Evolutionary conservation across 2,113 vertebrate genomes (phyloP).

Genomic region (Percopsis transmontana): DNA sequence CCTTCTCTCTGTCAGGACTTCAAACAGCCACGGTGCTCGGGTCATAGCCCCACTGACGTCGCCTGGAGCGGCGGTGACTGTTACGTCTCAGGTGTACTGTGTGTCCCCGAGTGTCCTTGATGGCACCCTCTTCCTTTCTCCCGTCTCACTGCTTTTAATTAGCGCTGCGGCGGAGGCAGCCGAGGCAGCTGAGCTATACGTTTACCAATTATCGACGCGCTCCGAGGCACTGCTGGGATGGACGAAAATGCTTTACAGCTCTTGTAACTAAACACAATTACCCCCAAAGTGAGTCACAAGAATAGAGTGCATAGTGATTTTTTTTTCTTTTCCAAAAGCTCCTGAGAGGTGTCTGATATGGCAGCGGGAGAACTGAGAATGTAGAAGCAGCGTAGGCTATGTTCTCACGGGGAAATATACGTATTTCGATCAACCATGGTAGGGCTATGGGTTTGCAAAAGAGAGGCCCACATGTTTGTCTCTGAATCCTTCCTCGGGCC

Average conservation of each 20-base stretch:
- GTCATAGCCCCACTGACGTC: conserved; percentile 60
- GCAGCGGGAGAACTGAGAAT: conserved; percentile 25
- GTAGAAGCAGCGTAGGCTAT: not conserved
- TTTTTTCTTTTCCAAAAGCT: conserved; percentile 20
- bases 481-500: conserved; percentile 75
- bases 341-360: not conserved
- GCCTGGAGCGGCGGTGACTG: conserved; percentile 61
- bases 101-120: conserved; percentile 69
- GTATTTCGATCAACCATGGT: conserved; percentile 45
- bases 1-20: conserved; percentile 59
- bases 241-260: conserved; percentile 23
- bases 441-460: conserved; percentile 23
- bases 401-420: conserved; percentile 4
- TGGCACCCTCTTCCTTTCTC: conserved; percentile 67
- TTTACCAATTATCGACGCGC: conserved; percentile 54
- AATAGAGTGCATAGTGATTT: conserved; percentile 20
- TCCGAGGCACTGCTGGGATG: conserved; percentile 3
- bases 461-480: conserved; percentile 68
- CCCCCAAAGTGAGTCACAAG: conserved; percentile 11
- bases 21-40: conserved; percentile 62
- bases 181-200: conserved; percentile 44
- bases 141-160: conserved; percentile 64
- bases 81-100: conserved; percentile 71
- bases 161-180: conserved; percentile 44
- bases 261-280: conserved; percentile 23